A percentile compares a stretch with the other conserved stretches of the same genome.
Evolutionary conservation across 92 coral and sea anemone species (phyloP).

Genomic region (Phenganax subtilis): DNA sequence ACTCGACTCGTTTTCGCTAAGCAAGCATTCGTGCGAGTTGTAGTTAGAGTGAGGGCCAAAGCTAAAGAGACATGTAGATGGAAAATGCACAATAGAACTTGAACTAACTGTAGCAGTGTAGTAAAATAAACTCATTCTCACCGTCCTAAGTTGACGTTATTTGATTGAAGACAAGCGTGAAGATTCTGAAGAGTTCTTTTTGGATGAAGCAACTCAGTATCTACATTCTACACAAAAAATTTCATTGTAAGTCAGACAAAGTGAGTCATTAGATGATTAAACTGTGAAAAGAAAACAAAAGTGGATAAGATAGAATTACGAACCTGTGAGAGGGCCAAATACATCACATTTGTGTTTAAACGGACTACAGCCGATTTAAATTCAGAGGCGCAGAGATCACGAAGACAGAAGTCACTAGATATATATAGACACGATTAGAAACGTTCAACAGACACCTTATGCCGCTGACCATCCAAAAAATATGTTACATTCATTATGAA

Average conservation of each 20-base stretch:
- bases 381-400: slow-evolving; percentile 69
- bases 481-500: too few species aligned
- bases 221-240: slow-evolving; percentile 65
- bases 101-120: too few species aligned
- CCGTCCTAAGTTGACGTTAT: slow-evolving; percentile 75
- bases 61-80: not conserved
- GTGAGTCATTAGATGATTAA: not conserved
- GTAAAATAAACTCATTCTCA: slow-evolving; percentile 20
- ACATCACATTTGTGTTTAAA: slow-evolving; percentile 79
- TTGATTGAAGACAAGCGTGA: slow-evolving; percentile 69
- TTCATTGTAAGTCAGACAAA: not conserved
- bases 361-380: slow-evolving; percentile 75
- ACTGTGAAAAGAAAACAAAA: not conserved
- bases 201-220: slow-evolving; percentile 66
- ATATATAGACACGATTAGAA: too few species aligned
- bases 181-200: slow-evolving; percentile 80
- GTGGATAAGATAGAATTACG: not conserved
- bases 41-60: slow-evolving; percentile 26
- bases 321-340: slow-evolving; percentile 92
- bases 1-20: slow-evolving; percentile 62
- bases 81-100: too few species aligned
- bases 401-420: slow-evolving; percentile 85
- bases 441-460: too few species aligned
- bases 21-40: slow-evolving; percentile 26
- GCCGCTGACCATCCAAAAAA: too few species aligned